Base-by-base conservation (phyloP, 2,888 invertebrate genomes). In the Dryobota labecula region DNA sequence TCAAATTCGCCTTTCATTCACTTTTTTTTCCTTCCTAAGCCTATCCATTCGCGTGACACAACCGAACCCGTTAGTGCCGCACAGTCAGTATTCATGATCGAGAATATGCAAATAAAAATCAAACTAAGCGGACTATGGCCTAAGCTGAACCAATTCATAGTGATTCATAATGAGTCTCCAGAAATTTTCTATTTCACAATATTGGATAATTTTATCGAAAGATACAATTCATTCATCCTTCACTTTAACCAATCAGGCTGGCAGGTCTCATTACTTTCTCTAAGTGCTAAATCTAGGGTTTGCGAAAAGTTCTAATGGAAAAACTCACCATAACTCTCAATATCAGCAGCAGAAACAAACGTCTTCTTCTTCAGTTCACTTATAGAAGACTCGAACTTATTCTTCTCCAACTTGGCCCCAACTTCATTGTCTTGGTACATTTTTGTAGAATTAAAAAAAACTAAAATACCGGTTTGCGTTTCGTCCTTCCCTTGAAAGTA, bases 351-450 rank as follows among this genome's bases (percentile, higher is more conserved):
- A 4, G 94, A 90, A 18, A 94, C 92, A 80, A 94, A 95, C 0
- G 91, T 90, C 60, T 93, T 95, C 85, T 93, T 94, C 80, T 94
- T 94, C 76, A 95, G 74, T 85, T 95, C 95, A 91, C 93, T 94
- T 43, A 95, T 94, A 0, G 95, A 94, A 3, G 92, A 90, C 77
- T 95, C 94, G 66, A 96, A 95, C 78, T 92, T 94, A 53, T 92
- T 95, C 81, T 92, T 95, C 76, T 93, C 93, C 54, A 86, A 83
- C 85, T 84, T 89, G 2, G 88, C 73, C 15, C 78, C 87, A 38
- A 88, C 84, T n/a, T 92, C 92, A 38, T 81, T 87, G 24, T 92
- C 92, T 66, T 93, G 93, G 61, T 90, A 90, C 95, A 95, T 95
- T 86, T 90, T 94, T 70, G 27, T 0, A 45, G 70, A 71, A 45